A percentile compares a stretch with the other conserved stretches of the same genome.
These are phyloP conservation scores for Argentina silus DNA, from an alignment of 2,797 vertebrate species.

Conservation along the genomic window DNA sequence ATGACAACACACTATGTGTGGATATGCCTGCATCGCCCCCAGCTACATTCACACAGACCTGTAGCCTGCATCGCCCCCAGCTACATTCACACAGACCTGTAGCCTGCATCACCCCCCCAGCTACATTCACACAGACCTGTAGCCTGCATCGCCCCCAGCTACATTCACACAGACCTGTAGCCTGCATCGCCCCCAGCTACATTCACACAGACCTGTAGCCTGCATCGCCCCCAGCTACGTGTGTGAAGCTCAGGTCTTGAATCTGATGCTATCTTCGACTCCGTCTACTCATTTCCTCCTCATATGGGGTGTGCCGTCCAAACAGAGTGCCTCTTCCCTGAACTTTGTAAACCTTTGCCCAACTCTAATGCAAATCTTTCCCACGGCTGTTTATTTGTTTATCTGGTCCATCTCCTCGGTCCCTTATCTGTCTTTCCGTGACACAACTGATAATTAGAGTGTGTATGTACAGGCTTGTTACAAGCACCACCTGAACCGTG, in stretches of 20 bases:
- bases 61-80: too few species aligned
- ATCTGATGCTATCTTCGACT: slow-evolving; percentile 42
- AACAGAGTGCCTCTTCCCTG: slow-evolving; percentile 28
- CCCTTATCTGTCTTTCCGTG: slow-evolving; percentile 27
- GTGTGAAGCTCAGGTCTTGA: slow-evolving; percentile 23
- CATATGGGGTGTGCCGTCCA: slow-evolving; percentile 10
- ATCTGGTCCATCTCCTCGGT: slow-evolving; percentile 35
- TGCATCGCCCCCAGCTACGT: too few species aligned
- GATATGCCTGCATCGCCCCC: too few species aligned
- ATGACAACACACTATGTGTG: too few species aligned
- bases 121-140: too few species aligned
- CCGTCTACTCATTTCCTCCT: slow-evolving; percentile 30
- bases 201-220: too few species aligned
- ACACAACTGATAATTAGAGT: background rate
- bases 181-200: too few species aligned
- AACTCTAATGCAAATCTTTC: slow-evolving; percentile 22
- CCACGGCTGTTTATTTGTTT: slow-evolving; percentile 33
- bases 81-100: too few species aligned
- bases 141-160: too few species aligned
- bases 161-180: too few species aligned
- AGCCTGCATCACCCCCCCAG: too few species aligned
- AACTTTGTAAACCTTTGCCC: slow-evolving; percentile 39
- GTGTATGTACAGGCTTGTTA: slow-evolving; percentile 11
- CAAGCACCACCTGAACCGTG: background rate
- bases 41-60: too few species aligned